Evolutionary conservation across 2,113 vertebrate genomes (phyloP).

Genomic region (Chiloscyllium plagiosum): DNA sequence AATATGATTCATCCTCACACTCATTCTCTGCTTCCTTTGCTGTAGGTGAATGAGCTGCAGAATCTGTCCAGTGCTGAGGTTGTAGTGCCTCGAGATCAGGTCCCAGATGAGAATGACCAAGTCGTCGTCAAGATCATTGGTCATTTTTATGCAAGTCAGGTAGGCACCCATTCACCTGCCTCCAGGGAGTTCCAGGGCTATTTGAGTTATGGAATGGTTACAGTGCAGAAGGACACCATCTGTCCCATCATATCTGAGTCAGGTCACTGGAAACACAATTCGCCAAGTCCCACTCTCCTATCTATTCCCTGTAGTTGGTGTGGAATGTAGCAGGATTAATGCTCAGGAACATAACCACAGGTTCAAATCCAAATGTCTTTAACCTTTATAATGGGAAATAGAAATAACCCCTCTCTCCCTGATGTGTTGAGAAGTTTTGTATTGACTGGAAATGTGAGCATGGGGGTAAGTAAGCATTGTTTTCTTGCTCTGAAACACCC

Average conservation of each 20-base stretch:
- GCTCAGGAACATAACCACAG: background rate
- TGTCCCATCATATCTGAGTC: no score
- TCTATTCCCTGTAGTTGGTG: background rate
- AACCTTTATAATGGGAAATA: background rate
- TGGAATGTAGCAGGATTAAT: background rate
- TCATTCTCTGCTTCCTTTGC: background rate
- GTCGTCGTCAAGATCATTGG: constrained; percentile 94
- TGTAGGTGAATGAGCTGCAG: constrained; percentile 86
- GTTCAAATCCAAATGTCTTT: background rate
- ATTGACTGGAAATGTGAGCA: no score
- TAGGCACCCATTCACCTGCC: constrained; percentile 42
- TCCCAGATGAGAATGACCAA: constrained; percentile 86
- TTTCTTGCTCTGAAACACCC: no score
- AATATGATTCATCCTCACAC: background rate
- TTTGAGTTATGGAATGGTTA: background rate
- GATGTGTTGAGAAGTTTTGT: no score
- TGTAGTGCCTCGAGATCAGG: constrained; percentile 87
- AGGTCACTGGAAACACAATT: no score
- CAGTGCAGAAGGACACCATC: no score
- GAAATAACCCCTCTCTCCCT: background rate
- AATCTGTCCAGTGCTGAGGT: constrained; percentile 91
- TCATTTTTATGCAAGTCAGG: constrained; percentile 97
- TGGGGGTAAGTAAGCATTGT: no score
- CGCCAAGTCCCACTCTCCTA: background rate
- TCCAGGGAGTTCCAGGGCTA: background rate